Conservation (phyloP, 2,797 vertebrate genomes). For the Buphagus erythrorhynchus region DNA sequence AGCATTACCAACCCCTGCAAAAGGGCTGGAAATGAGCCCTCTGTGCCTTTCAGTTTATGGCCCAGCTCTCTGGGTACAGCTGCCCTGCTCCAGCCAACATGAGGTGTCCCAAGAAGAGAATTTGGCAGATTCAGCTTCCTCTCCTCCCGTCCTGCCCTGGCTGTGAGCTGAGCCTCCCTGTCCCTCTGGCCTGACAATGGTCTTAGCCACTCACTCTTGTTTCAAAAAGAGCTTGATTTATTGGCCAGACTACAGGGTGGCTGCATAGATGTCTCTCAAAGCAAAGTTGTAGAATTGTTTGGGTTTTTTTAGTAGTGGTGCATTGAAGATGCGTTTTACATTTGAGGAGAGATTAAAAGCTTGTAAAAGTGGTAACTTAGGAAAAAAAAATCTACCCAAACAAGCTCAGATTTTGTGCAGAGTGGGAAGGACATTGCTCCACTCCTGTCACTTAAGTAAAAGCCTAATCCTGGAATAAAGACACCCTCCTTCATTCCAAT, state of each 20-base stretch:
- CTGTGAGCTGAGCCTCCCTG: background rate
- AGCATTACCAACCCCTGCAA: background rate
- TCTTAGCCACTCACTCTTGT: background rate
- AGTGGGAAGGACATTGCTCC: background rate
- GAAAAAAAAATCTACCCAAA: background rate
- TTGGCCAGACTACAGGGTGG: background rate
- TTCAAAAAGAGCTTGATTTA: background rate
- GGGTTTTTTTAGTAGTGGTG: background rate
- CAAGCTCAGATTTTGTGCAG: fast-evolving
- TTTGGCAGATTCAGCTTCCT: background rate
- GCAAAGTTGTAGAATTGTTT: background rate
- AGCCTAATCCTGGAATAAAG: background rate
- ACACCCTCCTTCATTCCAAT: background rate
- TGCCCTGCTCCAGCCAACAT: background rate
- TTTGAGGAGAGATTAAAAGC: background rate
- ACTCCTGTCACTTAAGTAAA: background rate
- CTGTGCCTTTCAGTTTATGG: background rate
- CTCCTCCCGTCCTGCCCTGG: background rate
- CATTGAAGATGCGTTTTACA: background rate
- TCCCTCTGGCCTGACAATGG: fast-evolving
- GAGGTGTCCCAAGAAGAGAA: background rate
- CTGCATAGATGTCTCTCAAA: background rate
- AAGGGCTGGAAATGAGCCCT: background rate
- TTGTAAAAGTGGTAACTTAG: background rate
- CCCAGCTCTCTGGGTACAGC: background rate